Conservation (phyloP, 2,113 vertebrate genomes). For the Malurus alboscapulatus region DNA sequence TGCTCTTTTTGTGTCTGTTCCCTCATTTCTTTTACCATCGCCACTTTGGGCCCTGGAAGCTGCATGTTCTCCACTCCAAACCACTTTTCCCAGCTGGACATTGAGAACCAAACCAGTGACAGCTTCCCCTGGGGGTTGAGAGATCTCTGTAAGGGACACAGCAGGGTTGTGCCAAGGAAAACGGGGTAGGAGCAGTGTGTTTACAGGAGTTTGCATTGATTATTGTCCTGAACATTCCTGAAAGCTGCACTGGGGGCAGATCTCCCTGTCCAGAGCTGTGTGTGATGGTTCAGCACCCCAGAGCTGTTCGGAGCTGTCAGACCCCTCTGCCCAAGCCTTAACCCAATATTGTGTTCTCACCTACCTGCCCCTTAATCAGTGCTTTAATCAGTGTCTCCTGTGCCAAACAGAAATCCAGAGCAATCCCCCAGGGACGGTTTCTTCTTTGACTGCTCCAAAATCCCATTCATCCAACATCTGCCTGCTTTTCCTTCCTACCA, state of each 20-base stretch:
- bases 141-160: not conserved
- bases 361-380: not conserved
- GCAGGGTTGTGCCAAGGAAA: not conserved
- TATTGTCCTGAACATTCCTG: not conserved
- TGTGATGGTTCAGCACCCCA: fast-evolving
- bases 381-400: not conserved
- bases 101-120: not conserved
- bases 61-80: not conserved
- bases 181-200: not conserved
- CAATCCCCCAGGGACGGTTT: not conserved
- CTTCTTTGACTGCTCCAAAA: constrained; percentile 1
- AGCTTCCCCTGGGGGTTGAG: not conserved
- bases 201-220: not conserved
- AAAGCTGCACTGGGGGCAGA: not conserved
- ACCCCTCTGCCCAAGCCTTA: not conserved
- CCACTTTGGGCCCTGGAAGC: not conserved
- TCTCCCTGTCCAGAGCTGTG: not conserved
- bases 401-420: not conserved
- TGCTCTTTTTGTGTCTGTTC: not conserved
- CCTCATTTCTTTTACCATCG: not conserved
- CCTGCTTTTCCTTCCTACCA: not conserved
- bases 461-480: not conserved
- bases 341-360: not conserved
- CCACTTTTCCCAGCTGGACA: not conserved
- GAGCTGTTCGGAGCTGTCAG: not conserved